Evolutionary conservation across 2,888 invertebrate species (phyloP).

Genomic region (Phania funesta): DNA sequence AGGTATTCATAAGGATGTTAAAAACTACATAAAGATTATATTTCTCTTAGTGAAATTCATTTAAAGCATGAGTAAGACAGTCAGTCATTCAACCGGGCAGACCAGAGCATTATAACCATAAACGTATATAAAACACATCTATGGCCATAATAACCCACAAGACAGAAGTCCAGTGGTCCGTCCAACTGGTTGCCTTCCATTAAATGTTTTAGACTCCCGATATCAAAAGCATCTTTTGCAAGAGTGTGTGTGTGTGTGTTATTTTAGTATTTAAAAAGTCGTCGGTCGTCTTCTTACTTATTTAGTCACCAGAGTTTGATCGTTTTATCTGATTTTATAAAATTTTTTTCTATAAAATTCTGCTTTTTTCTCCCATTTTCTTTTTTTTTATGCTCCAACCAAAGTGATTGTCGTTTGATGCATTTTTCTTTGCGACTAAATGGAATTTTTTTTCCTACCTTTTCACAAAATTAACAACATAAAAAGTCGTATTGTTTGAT

Average conservation of each 20-base stretch:
- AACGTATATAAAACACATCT: neutral
- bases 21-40: conserved; percentile 32
- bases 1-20: neutral
- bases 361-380: conserved; percentile 6
- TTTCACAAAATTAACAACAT: conserved; percentile 1
- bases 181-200: neutral
- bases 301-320: conserved; percentile 58
- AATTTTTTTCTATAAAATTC: conserved; percentile 30
- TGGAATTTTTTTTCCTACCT: neutral
- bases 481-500: conserved; percentile 44
- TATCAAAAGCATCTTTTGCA: conserved; percentile 3
- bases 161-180: neutral
- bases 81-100: conserved; percentile 15
- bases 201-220: neutral
- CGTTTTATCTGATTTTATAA: conserved; percentile 63
- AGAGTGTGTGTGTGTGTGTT: neutral
- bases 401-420: conserved; percentile 63
- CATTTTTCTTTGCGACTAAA: conserved; percentile 44
- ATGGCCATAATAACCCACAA: conserved; percentile 15
- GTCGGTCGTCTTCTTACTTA: conserved; percentile 52
- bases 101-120: conserved; percentile 12
- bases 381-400: neutral
- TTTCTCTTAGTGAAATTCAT: conserved; percentile 27
- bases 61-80: conserved; percentile 8
- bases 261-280: conserved; percentile 12